Percentiles rank a stretch among this genome's conserved stretches.
These are phyloP conservation scores for Centropus bengalensis DNA, from an alignment of 2,113 vertebrate genomes.

Conservation along the genomic window DNA sequence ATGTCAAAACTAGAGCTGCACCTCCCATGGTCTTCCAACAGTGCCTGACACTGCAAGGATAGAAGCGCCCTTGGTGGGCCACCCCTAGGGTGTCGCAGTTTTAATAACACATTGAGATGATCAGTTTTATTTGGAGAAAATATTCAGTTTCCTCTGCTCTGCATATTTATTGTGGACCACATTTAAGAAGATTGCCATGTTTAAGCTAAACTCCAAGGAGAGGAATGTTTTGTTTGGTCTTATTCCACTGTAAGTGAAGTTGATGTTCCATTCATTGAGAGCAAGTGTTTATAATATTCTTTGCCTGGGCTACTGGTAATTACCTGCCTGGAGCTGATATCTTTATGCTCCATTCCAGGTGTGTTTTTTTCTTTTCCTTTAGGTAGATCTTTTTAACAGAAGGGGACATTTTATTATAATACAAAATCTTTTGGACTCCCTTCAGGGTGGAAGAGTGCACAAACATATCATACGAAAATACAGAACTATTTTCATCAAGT, in stretches of 20 bases:
- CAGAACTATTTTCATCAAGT: neutral
- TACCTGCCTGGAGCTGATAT: neutral
- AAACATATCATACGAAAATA: neutral
- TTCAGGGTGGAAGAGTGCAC: neutral
- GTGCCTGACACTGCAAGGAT: fast-evolving
- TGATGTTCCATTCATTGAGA: neutral
- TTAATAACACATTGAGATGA: neutral
- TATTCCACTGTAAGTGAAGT: neutral
- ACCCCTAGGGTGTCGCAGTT: neutral
- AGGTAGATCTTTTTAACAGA: neutral
- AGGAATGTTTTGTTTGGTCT: neutral
- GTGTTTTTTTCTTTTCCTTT: neutral
- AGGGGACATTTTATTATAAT: neutral
- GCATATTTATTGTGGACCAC: neutral
- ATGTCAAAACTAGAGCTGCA: neutral
- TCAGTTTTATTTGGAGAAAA: neutral
- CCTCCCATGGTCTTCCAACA: neutral
- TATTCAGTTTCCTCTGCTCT: neutral
- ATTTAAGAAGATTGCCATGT: neutral
- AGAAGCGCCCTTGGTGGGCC: neutral
- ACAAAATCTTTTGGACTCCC: neutral
- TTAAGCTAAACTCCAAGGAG: neutral
- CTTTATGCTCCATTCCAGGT: neutral
- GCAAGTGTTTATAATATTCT: neutral
- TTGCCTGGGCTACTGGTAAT: neutral